Conservation (phyloP, 1,140 invertebrate genomes). For the Probaryconus sp. region DNA sequence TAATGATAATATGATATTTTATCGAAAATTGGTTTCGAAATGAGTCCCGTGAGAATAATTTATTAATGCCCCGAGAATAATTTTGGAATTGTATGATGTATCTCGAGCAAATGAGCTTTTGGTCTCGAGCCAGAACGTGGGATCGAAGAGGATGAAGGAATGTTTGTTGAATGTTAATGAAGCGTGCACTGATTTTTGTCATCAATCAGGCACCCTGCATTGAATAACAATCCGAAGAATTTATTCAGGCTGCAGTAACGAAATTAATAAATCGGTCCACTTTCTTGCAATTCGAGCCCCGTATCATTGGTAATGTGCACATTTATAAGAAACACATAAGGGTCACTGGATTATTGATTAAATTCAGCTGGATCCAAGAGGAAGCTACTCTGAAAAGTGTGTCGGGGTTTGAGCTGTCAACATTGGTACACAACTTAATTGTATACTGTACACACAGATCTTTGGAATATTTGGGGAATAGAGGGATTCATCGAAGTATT, state of each 20-base stretch:
- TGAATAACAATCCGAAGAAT: slow-evolving; percentile 12
- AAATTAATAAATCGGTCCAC: neutral
- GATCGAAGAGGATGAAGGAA: slow-evolving; percentile 46
- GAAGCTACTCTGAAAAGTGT: slow-evolving; percentile 11
- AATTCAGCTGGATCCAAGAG: too few relatives aligned
- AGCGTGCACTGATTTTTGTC: slow-evolving; percentile 26
- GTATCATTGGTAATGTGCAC: slow-evolving; percentile 1
- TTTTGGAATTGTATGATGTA: slow-evolving; percentile 58
- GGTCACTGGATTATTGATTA: neutral
- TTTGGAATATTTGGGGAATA: neutral
- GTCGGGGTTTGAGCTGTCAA: neutral
- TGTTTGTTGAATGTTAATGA: slow-evolving; percentile 44
- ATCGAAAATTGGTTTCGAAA: too few relatives aligned
- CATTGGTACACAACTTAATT: neutral
- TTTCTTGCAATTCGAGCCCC: slow-evolving; percentile 9
- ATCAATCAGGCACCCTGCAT: slow-evolving; percentile 20
- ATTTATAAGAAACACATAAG: slow-evolving; percentile 1
- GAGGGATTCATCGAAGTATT: slow-evolving; percentile 1
- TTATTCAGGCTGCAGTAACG: too few relatives aligned
- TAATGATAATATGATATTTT: too few relatives aligned
- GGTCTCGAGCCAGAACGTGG: slow-evolving; percentile 50
- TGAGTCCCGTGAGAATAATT: slow-evolving; percentile 42
- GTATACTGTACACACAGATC: too few relatives aligned
- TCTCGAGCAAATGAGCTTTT: slow-evolving; percentile 54
- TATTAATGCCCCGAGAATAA: slow-evolving; percentile 51